These are phyloP conservation scores for Pherbina coryleti DNA, from an alignment of 2,888 invertebrate species.

Conservation along the genomic window DNA sequence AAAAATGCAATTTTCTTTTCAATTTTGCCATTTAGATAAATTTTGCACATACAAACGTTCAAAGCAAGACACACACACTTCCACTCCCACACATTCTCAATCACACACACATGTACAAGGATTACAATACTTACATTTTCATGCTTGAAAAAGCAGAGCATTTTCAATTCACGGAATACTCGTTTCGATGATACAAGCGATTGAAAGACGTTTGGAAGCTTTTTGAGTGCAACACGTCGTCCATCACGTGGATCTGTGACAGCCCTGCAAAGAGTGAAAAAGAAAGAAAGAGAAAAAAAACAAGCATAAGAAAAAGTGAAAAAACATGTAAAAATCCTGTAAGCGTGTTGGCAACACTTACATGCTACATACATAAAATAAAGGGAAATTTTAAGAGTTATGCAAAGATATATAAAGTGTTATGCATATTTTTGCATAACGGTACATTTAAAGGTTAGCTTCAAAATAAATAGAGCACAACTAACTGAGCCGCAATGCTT, in stretches of 20 bases:
- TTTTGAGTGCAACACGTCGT: slow-evolving; percentile 97
- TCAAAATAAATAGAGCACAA: too few relatives aligned
- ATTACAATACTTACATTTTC: slow-evolving; percentile 88
- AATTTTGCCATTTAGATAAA: slow-evolving; percentile 21
- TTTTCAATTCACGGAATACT: slow-evolving; percentile 98
- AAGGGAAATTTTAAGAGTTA: neutral
- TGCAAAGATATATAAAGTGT: neutral
- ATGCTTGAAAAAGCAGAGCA: slow-evolving; percentile 99
- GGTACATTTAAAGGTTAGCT: too few relatives aligned
- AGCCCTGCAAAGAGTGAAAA: slow-evolving; percentile 81
- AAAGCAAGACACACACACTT: too few relatives aligned
- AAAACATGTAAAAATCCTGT: slow-evolving; percentile 25
- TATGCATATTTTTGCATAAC: neutral
- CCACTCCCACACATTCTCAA: too few relatives aligned
- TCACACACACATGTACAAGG: neutral
- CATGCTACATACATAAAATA: neutral
- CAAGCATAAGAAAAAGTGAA: slow-evolving; percentile 10
- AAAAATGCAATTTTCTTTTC: slow-evolving; percentile 20
- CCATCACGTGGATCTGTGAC: slow-evolving; percentile 99
- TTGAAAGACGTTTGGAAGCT: slow-evolving; percentile 99
- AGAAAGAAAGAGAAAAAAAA: neutral
- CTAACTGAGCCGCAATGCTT: too few relatives aligned
- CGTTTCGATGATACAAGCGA: slow-evolving; percentile 98
- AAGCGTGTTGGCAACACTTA: slow-evolving; percentile 23
- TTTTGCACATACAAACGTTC: slow-evolving; percentile 16